Base-by-base conservation (phyloP, 2,797 vertebrate genomes). In the Pangasius krempfi region DNA sequence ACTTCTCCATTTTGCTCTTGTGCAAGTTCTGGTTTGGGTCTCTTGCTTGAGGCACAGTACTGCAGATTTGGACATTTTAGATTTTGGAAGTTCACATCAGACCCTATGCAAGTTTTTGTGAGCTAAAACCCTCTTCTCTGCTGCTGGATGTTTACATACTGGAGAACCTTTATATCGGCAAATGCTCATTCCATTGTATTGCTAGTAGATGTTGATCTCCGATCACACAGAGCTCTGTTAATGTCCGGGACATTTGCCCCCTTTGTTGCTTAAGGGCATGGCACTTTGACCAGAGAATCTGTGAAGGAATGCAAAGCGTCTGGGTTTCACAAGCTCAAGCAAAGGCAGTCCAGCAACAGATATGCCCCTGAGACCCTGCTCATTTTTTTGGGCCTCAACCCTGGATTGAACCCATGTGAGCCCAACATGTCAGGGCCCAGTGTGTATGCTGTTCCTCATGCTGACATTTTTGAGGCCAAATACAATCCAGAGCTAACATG, bases 401-500 rank as follows among this genome's bases (percentile, higher is more conserved):
- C 84, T 68, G 62, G 70, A 60, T 73, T 88, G 52, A 79, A 88
- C 80, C 75, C 84, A 85, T 70, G 66, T 86, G 84, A 88, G 82
- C 40, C 40, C n/a, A n/a, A 79, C n/a, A 37, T 64, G 81, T 85
- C 81, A 68, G 76, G 33, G 18, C 73, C 73, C 73, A 89, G 73
- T 33, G 22, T 54, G 86, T 86, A 86, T 86, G 90, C 81, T 87
- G 85, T 91, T 88, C 60, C 84, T 90, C 90, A 90, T 54, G 47
- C 86, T 66, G 33, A 70, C 37, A 56, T 72, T 88, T 92, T 84
- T 88, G 85, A 91, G 76, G 79, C 44, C 80, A 89, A 91, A 91
- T 91, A 75, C 66, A 90, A 89, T 90, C 89, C 90, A 92, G 88
- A 91, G 80, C 52, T n/a, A 33, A 84, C 80, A 73, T 70, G 72